Conservation (phyloP, 2,888 invertebrate species). For the Prosapia bicincta region DNA sequence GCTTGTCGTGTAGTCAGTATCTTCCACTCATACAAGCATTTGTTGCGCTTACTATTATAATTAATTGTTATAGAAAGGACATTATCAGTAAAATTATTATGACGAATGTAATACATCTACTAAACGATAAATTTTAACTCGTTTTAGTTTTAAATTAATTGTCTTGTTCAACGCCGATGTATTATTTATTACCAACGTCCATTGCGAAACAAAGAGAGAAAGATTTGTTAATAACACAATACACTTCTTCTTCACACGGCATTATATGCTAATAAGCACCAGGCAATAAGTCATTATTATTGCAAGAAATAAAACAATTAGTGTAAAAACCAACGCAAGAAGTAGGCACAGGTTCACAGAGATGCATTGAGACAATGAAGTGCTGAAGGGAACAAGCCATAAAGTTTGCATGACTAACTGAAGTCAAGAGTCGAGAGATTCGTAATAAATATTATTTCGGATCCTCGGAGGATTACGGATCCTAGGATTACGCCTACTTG, state of each 20-base stretch:
- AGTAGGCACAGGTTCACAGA: not conserved
- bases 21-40: too few relatives aligned
- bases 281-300: not conserved
- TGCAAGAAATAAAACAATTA: not conserved
- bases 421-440: not conserved
- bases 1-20: too few relatives aligned
- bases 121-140: too few relatives aligned
- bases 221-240: not conserved
- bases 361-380: not conserved
- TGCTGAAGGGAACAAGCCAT: not conserved
- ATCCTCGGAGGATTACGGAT: too few relatives aligned
- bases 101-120: too few relatives aligned
- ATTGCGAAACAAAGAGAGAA: not conserved
- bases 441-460: not conserved
- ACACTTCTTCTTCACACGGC: not conserved
- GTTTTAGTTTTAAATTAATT: too few relatives aligned
- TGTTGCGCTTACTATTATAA: too few relatives aligned
- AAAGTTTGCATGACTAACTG: not conserved
- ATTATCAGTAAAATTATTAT: too few relatives aligned
- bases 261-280: not conserved
- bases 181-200: not conserved
- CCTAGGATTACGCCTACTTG: not conserved
- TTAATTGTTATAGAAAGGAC: too few relatives aligned
- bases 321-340: not conserved
- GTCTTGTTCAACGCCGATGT: too few relatives aligned